These are phyloP conservation scores for Lanistes nyassanus DNA, from an alignment of 1,140 invertebrate species.

Conservation along the genomic window DNA sequence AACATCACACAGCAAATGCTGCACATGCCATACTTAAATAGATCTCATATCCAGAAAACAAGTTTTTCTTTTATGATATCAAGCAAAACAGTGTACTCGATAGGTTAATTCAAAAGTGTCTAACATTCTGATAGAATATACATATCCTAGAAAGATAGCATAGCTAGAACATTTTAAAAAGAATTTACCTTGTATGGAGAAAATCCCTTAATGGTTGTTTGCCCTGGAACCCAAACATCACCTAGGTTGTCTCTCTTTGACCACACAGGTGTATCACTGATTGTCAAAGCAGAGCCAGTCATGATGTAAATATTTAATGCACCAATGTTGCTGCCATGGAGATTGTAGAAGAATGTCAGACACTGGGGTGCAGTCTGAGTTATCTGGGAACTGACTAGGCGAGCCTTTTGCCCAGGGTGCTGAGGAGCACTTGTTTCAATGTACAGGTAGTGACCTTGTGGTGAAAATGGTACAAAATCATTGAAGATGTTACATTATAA, in stretches of 20 bases:
- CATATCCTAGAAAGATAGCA: too few species aligned
- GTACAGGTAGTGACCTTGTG: constrained; percentile 53
- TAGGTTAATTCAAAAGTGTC: too few species aligned
- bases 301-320: constrained; percentile 36
- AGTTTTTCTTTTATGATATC: too few species aligned
- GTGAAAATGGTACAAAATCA: too few species aligned
- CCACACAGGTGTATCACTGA: constrained; percentile 36
- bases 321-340: constrained; percentile 72
- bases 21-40: too few species aligned
- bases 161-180: not conserved
- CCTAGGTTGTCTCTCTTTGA: constrained; percentile 44
- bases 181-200: constrained; percentile 26
- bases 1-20: too few species aligned
- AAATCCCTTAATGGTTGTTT: constrained; percentile 36
- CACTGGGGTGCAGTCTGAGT: constrained; percentile 47
- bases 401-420: constrained; percentile 49
- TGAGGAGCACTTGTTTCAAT: constrained; percentile 38
- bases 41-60: too few species aligned
- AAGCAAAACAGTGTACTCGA: too few species aligned
- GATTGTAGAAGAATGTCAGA: constrained; percentile 77
- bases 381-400: constrained; percentile 49
- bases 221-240: constrained; percentile 49
- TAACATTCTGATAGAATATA: too few species aligned
- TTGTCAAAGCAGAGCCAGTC: constrained; percentile 12
- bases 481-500: too few species aligned